Evolutionary conservation across 2,888 invertebrate species (phyloP).

Genomic region (Drosophila testacea): DNA sequence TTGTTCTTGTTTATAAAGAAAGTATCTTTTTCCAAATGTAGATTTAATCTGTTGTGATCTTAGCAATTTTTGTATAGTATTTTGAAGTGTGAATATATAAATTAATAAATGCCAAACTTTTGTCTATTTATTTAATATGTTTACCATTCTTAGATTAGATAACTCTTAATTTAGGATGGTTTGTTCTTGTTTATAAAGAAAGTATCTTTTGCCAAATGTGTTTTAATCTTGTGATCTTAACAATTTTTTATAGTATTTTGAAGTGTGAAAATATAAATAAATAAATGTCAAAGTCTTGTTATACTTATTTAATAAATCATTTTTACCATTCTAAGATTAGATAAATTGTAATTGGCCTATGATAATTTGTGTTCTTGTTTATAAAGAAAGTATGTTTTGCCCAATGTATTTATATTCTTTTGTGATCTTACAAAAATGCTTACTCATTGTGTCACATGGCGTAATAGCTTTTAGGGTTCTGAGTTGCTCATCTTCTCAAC

Average conservation of each 20-base stretch:
- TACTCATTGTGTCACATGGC: not conserved
- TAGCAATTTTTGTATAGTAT: no score
- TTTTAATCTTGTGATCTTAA: not conserved
- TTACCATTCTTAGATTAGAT: no score
- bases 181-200: not conserved
- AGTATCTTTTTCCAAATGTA: not conserved
- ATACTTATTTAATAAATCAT: not conserved
- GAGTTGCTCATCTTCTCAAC: slow-evolving; percentile 15
- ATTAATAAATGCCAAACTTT: not conserved
- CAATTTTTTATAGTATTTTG: not conserved
- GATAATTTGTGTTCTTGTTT: not conserved
- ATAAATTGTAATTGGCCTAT: not conserved
- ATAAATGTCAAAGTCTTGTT: not conserved
- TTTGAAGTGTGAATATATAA: no score
- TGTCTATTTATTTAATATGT: not conserved
- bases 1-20: not conserved
- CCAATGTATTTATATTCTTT: not conserved
- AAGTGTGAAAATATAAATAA: no score
- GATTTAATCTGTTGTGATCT: not conserved
- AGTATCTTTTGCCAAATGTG: not conserved
- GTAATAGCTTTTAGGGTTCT: not conserved
- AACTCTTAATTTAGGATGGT: not conserved
- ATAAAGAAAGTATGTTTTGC: not conserved
- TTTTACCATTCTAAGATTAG: no score
- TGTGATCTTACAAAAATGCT: not conserved